Percentiles rank a stretch among this genome's conserved stretches.
phyloP scores from a whole-genome alignment of 2,113 vertebrate genomes.

The Sprattus sprattus region DNA sequence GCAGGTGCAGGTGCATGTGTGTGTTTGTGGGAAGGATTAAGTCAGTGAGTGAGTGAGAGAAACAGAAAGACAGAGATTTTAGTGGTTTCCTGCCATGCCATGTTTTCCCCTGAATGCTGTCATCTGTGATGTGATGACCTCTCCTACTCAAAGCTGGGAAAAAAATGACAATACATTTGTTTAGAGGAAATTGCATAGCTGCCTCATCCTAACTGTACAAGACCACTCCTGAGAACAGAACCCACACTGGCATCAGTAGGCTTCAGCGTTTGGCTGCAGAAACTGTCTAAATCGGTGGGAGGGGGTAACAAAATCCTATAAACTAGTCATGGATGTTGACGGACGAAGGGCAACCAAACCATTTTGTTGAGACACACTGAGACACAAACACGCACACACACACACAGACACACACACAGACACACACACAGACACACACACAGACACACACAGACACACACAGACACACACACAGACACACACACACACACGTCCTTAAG shows the following conservation, averaged over 20 bases:
- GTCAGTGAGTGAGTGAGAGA: not conserved
- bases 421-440: not conserved
- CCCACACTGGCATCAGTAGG: not conserved
- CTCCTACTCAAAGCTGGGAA: not conserved
- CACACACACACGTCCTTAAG: not conserved
- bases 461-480: slow-evolving; percentile 32
- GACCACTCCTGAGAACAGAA: not conserved
- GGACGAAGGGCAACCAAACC: no score
- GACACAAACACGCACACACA: slow-evolving; percentile 4
- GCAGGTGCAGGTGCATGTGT: not conserved
- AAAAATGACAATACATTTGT: not conserved
- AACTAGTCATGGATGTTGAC: not conserved
- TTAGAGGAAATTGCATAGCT: not conserved
- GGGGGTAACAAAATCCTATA: not conserved
- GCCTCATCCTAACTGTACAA: not conserved
- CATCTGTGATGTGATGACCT: not conserved
- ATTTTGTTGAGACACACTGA: not conserved
- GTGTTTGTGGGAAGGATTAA: not conserved
- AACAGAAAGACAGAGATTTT: not conserved
- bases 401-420: slow-evolving; percentile 2
- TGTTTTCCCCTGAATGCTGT: not conserved
- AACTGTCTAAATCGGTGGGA: not conserved
- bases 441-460: not conserved
- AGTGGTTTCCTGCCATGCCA: not conserved
- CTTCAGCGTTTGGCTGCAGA: not conserved